Evolutionary conservation across 2,888 invertebrate species (phyloP).

Genomic region (Julus scanicus): DNA sequence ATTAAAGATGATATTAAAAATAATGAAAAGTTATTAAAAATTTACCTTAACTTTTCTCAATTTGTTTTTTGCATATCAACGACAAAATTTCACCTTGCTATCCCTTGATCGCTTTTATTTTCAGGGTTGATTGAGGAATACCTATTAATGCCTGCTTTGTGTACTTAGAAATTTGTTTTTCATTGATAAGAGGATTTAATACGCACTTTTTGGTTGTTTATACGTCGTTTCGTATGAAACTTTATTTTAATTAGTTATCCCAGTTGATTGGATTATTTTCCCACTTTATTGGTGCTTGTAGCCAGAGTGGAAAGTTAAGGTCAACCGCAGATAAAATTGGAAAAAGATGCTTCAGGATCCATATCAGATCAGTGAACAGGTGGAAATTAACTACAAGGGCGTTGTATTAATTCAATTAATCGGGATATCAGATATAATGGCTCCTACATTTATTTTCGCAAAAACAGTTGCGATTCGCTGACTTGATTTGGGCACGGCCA

Average conservation of each 20-base stretch:
- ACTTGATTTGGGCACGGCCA: not conserved
- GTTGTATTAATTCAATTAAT: not conserved
- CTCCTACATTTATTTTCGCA: not conserved
- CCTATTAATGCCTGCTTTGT: not conserved
- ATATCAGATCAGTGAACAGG: not conserved
- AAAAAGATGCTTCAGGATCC: not conserved
- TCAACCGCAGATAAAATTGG: not conserved
- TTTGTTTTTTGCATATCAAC: too few relatives aligned
- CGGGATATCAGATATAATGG: not conserved
- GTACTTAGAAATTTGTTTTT: not conserved
- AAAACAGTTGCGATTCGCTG: not conserved
- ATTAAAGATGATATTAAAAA: too few relatives aligned
- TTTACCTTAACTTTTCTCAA: too few relatives aligned
- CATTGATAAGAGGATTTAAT: not conserved
- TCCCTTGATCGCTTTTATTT: too few relatives aligned
- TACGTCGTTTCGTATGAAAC: not conserved
- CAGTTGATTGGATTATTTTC: not conserved
- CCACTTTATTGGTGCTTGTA: slow-evolving; percentile 21
- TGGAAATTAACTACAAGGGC: slow-evolving; percentile 13
- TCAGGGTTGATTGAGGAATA: not conserved
- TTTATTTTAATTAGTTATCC: not conserved
- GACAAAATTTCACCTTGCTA: too few relatives aligned
- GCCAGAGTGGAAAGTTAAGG: slow-evolving; percentile 14
- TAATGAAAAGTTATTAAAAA: too few relatives aligned
- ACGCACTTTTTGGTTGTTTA: not conserved